Percentiles rank a stretch among this genome's conserved stretches.
Conservation (phyloP, 2,797 vertebrate species). For the Onychomys arenicola region DNA sequence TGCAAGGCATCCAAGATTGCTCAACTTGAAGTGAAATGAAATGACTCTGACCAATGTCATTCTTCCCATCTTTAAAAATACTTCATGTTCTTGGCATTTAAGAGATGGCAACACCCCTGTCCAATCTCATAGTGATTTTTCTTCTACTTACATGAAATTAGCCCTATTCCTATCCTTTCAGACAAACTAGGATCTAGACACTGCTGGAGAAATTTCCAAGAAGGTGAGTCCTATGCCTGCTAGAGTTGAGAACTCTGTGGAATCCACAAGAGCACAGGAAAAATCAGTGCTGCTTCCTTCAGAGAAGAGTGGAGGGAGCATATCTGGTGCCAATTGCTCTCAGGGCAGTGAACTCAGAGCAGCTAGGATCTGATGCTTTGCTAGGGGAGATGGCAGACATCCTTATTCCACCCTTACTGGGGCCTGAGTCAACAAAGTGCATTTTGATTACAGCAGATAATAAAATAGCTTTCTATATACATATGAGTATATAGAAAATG, state of each 20-base stretch:
- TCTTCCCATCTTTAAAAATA: neutral
- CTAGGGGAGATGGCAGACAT: neutral
- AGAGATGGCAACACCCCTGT: neutral
- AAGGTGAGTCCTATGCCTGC: neutral
- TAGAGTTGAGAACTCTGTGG: too few relatives aligned
- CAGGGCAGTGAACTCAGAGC: neutral
- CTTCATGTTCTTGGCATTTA: neutral
- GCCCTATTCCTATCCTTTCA: neutral
- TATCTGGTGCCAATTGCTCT: neutral
- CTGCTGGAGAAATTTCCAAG: neutral
- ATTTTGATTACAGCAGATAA: neutral
- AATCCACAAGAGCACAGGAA: neutral
- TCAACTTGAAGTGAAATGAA: neutral
- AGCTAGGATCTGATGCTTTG: neutral
- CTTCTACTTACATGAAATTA: neutral
- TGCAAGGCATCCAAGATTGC: accelerated
- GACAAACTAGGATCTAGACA: neutral
- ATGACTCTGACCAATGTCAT: neutral
- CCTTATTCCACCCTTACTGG: neutral
- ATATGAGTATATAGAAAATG: too few relatives aligned
- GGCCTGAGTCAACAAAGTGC: neutral
- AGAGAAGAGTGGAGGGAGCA: neutral
- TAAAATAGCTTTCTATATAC: neutral
- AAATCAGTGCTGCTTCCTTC: neutral
- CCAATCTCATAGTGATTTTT: neutral